Conservation (phyloP, 2,797 vertebrate genomes). For the Parauchenoglanis punctatus region DNA sequence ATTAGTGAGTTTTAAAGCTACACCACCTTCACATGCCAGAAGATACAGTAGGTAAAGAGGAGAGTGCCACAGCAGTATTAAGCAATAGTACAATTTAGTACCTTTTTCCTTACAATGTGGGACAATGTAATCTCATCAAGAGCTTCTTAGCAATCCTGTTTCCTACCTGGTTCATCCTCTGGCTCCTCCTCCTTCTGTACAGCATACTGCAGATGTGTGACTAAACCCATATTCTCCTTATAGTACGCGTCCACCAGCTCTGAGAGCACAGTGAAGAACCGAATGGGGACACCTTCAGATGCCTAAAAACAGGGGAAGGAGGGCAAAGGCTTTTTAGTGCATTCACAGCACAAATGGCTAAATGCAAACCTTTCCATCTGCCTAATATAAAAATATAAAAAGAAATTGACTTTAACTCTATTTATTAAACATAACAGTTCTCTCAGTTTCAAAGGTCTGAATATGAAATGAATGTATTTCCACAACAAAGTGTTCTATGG, state of each 20-base stretch:
- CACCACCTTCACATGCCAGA: neutral
- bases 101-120: neutral
- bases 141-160: neutral
- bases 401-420: too few relatives aligned
- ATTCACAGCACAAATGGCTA: neutral
- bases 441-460: neutral
- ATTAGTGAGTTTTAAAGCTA: neutral
- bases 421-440: neutral
- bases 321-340: neutral
- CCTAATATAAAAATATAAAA: neutral
- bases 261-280: conserved; percentile 83
- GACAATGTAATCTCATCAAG: neutral
- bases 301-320: conserved; percentile 75
- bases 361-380: neutral
- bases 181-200: conserved; percentile 88
- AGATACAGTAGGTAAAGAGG: neutral
- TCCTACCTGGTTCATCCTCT: conserved; percentile 84
- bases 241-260: conserved; percentile 94
- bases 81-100: neutral
- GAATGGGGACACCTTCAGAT: conserved; percentile 92
- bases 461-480: neutral
- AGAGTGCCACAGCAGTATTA: neutral
- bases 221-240: conserved; percentile 91
- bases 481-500: neutral
- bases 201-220: conserved; percentile 88